A percentile compares a stretch with the other conserved stretches of the same genome.
Evolutionary conservation across 2,113 vertebrate species (phyloP).

Genomic region (Pangasianodon gigas): DNA sequence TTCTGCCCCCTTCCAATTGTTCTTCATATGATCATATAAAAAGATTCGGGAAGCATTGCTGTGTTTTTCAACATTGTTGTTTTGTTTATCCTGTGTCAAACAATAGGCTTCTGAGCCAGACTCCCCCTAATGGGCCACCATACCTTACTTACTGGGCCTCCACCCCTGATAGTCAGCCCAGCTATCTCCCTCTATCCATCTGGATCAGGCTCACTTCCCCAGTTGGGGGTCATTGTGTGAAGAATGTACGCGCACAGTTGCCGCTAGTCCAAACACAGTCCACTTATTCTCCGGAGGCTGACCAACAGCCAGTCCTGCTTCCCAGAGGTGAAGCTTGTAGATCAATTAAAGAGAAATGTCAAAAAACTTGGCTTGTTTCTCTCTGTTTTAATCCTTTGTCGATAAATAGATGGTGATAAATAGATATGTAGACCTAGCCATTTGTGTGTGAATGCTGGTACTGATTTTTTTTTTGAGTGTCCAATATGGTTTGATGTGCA

Average conservation of each 20-base stretch:
- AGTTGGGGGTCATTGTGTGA: neutral
- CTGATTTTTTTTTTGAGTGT: neutral
- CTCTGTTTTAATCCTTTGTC: neutral
- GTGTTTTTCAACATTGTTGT: constrained; percentile 65
- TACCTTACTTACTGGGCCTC: neutral
- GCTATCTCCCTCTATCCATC: neutral
- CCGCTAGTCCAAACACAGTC: neutral
- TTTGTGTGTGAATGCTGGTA: constrained; percentile 39
- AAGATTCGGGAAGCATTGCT: constrained; percentile 83
- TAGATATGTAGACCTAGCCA: neutral
- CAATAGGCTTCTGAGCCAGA: constrained; percentile 81
- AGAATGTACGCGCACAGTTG: neutral
- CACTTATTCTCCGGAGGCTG: neutral
- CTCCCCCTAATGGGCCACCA: constrained; percentile 57
- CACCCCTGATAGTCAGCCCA: too few species aligned
- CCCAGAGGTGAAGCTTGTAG: neutral
- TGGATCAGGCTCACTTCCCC: neutral
- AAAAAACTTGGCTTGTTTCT: neutral
- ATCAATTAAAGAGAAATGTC: neutral
- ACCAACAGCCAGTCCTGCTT: neutral
- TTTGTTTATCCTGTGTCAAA: constrained; percentile 70
- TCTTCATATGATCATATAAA: constrained; percentile 79
- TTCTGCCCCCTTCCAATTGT: constrained; percentile 65
- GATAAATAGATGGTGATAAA: neutral
- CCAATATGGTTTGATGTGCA: constrained; percentile 23